Evolutionary conservation across 2,888 invertebrate genomes (phyloP).

Genomic region (Temnothorax rugatulus): DNA sequence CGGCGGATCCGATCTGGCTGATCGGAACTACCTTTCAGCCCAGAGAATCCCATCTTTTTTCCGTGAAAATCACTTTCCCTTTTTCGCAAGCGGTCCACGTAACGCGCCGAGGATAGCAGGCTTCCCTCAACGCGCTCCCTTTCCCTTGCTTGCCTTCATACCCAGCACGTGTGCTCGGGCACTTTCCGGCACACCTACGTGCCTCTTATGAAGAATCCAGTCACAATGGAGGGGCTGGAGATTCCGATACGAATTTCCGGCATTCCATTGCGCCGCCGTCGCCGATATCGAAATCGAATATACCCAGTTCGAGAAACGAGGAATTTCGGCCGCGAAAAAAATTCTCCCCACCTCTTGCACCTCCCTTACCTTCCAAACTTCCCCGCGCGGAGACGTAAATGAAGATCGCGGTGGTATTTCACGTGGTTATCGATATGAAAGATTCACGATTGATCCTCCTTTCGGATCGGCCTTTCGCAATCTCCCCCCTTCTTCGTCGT

Average conservation of each 20-base stretch:
- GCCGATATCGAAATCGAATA: constrained; percentile 50
- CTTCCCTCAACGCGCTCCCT: not conserved
- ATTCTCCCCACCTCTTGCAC: constrained; percentile 23
- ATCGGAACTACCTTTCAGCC: constrained; percentile 61
- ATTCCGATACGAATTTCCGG: constrained; percentile 57
- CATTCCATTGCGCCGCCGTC: constrained; percentile 11
- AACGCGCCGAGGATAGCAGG: constrained; percentile 42
- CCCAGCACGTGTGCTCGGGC: constrained; percentile 58
- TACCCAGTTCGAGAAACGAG: constrained; percentile 48
- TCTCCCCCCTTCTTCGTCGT: not conserved
- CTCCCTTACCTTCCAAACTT: not conserved
- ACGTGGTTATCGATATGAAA: constrained; percentile 36
- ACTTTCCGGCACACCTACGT: constrained; percentile 46
- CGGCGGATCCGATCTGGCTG: constrained; percentile 27
- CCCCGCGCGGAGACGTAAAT: constrained; percentile 4
- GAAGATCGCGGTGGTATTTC: constrained; percentile 30
- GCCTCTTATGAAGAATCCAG: constrained; percentile 54
- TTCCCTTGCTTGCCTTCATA: constrained; percentile 34
- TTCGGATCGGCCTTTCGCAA: not conserved
- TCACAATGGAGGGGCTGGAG: constrained; percentile 33
- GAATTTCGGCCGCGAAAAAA: constrained; percentile 46
- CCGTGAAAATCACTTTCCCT: constrained; percentile 74
- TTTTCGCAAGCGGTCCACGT: constrained; percentile 70
- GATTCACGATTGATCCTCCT: not conserved
- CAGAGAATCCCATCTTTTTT: constrained; percentile 43